These are phyloP conservation scores for Chelidonichthys spinosus DNA, from an alignment of 2,797 vertebrate species.

Conservation along the genomic window DNA sequence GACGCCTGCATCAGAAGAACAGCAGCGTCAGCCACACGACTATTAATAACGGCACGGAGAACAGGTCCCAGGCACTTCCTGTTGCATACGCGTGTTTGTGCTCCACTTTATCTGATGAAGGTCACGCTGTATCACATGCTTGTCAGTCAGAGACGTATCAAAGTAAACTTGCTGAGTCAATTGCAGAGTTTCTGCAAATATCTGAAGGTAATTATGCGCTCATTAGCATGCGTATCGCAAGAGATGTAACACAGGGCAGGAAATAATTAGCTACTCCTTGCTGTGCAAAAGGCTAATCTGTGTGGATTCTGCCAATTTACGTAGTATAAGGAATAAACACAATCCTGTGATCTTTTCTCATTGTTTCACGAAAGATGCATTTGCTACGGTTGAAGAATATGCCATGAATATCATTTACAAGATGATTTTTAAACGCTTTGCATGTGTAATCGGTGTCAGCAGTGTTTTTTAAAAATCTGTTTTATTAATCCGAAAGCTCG, in stretches of 20 bases:
- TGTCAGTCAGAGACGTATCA: constrained; percentile 24
- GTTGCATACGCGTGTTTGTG: not conserved
- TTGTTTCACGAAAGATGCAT: constrained; percentile 10
- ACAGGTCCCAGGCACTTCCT: constrained; percentile 22
- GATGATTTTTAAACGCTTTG: not conserved
- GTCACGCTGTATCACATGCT: not conserved
- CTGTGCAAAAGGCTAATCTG: not conserved
- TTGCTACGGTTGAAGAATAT: not conserved
- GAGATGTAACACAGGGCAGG: constrained; percentile 53
- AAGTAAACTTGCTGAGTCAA: constrained; percentile 65
- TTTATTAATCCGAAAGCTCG: not conserved
- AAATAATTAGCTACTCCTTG: constrained; percentile 56
- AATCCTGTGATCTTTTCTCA: constrained; percentile 2
- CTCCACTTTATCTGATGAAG: constrained; percentile 1
- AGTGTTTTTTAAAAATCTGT: not conserved
- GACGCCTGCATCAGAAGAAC: constrained; percentile 19
- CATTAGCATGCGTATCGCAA: constrained; percentile 65
- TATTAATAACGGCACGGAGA: constrained; percentile 28
- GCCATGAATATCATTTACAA: not conserved
- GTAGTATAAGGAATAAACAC: constrained; percentile 16
- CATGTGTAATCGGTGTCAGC: not conserved
- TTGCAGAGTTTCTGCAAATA: constrained; percentile 59
- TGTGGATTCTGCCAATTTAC: not conserved
- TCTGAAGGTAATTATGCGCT: constrained; percentile 62
- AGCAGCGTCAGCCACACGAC: constrained; percentile 8